Percentiles rank a stretch among this genome's conserved stretches.
These are phyloP conservation scores for Mastomys coucha DNA, from an alignment of 2,113 vertebrate genomes.

Conservation along the genomic window DNA sequence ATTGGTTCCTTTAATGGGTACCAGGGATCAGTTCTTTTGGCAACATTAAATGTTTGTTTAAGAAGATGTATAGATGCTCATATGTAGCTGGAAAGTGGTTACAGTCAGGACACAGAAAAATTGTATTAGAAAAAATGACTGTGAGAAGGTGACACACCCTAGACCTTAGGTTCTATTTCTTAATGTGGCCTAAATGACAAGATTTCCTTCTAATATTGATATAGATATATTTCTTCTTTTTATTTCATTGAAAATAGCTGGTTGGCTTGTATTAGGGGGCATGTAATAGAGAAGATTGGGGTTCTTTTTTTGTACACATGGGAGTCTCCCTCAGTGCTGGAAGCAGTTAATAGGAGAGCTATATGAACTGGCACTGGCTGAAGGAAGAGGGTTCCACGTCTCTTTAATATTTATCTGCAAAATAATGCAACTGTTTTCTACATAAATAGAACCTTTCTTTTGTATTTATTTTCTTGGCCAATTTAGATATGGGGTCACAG, in stretches of 20 bases:
- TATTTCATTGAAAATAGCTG: not conserved
- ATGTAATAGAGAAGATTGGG: not conserved
- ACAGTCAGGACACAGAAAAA: slow-evolving; percentile 46
- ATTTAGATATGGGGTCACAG: not conserved
- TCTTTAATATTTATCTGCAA: slow-evolving; percentile 11
- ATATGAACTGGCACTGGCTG: not conserved
- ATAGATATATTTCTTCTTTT: not conserved
- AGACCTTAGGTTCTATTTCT: not conserved
- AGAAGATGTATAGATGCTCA: slow-evolving; percentile 27
- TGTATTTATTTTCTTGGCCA: slow-evolving; percentile 11
- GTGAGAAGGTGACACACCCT: not conserved
- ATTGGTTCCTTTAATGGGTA: slow-evolving; percentile 70
- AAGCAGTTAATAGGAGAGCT: slow-evolving; percentile 5
- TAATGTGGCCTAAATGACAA: not conserved
- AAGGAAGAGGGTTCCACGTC: not conserved
- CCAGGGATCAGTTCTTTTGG: slow-evolving; percentile 46
- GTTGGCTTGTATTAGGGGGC: not conserved
- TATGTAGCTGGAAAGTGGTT: not conserved
- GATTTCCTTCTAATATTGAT: not conserved
- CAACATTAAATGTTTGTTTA: slow-evolving; percentile 35
- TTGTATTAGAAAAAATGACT: slow-evolving; percentile 37
- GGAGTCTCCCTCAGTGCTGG: not conserved
- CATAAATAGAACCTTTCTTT: not conserved
- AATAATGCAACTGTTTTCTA: not conserved
- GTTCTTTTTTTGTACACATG: not conserved